Evolutionary conservation across 2,113 vertebrate species (phyloP).

Genomic region (Scomber japonicus): DNA sequence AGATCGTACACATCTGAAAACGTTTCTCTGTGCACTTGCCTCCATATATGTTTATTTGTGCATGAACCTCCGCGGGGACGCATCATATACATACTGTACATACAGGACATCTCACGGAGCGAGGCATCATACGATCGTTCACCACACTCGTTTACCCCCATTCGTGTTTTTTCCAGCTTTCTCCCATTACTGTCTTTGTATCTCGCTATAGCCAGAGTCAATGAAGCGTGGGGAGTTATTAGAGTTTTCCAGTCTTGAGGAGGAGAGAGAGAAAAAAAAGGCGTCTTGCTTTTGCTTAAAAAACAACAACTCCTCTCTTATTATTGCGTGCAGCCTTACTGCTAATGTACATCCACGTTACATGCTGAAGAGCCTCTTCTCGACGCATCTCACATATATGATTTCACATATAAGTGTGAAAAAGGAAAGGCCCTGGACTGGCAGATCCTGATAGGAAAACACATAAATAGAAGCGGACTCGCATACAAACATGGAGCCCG

Average conservation of each 20-base stretch:
- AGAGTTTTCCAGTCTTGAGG: conserved; percentile 35
- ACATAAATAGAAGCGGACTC: conserved; percentile 51
- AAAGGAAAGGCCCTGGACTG: not conserved
- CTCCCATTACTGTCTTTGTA: conserved; percentile 48
- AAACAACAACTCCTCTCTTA: conserved; percentile 45
- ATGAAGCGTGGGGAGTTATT: conserved; percentile 54
- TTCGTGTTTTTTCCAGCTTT: conserved; percentile 42
- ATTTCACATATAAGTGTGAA: conserved; percentile 42
- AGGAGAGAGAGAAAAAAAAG: conserved; percentile 29
- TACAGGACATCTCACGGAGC: conserved; percentile 24
- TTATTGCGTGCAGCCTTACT: conserved; percentile 40
- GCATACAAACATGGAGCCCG: conserved; percentile 54
- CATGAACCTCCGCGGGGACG: conserved; percentile 26
- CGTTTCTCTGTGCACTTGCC: conserved; percentile 41
- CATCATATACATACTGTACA: conserved; percentile 28
- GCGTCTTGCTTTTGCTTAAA: conserved; percentile 11
- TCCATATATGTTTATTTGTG: conserved; percentile 49
- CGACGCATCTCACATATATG: conserved; percentile 10
- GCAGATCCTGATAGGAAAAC: conserved; percentile 28
- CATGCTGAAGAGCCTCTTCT: conserved; percentile 27
- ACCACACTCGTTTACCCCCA: conserved; percentile 47
- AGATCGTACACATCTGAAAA: conserved; percentile 56
- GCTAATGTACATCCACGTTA: conserved; percentile 53
- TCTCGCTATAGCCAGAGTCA: conserved; percentile 50
- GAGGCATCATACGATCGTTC: conserved; percentile 35